Evolutionary conservation across 2,113 vertebrate genomes (phyloP), one percentile per base, ranked within the genome.

Genomic region (Dermatemys mawii): DNA sequence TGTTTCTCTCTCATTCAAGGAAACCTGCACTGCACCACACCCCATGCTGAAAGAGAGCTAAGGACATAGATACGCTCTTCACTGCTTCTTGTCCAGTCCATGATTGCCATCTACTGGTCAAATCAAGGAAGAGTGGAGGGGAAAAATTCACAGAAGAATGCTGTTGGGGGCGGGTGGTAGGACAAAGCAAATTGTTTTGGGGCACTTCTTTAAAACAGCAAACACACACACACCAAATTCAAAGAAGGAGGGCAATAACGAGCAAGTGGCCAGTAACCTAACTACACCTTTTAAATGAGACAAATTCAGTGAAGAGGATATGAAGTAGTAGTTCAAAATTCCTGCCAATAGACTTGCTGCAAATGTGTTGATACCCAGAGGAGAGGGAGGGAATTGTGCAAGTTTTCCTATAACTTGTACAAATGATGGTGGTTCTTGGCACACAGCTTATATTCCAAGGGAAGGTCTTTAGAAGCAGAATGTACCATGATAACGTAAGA

Each of bases 51-150:
- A 73, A 53, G 55, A 38, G 16, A 81, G 82, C 38, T 9, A 75
- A 53, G 11, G 46, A 44, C 41, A 54, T 83, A 46, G 48, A 60
- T 11, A 13, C 13, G 7, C 19, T 11, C 35, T 60, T 46, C n/a
- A 4, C 78, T 55, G 13, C 29, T 49, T 75, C 26, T 78, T 83
- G 57, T 53, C 50, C 57, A 67, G 73, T 82, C 41, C 22, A 54
- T 41, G 73, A 81, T 48, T 83, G 24, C 85, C 90, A 83, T 87
- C 85, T 92, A 48, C 73, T 92, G 90, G 90, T 51, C 49, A 67
- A 10, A 87, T 24, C 38, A 57, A 70, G 63, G 57, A 83, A 78
- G 55, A 83, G 85, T 85, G 21, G 78, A 35, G 67, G 32, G 14
- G 76, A 79, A 78, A 63, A 32, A 46, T 51, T 19, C 11, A 29